A percentile compares a stretch with the other conserved stretches of the same genome.
These are phyloP conservation scores for Muraenolepis orangiensis DNA, from an alignment of 2,797 vertebrate genomes.

Conservation along the genomic window DNA sequence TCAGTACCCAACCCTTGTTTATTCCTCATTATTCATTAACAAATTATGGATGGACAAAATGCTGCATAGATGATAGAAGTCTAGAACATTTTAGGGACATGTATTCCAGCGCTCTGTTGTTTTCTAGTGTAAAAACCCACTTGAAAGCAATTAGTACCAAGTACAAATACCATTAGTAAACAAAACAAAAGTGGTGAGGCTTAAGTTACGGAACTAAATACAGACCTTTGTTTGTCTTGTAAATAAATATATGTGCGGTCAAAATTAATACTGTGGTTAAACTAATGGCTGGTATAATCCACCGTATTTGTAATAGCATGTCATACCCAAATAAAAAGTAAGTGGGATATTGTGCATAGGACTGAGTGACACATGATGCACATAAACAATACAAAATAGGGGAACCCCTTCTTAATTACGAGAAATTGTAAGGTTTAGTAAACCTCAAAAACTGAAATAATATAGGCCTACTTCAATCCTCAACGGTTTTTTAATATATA, in stretches of 20 bases:
- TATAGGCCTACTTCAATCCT: background rate
- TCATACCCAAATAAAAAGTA: too few relatives aligned
- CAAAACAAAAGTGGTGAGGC: background rate
- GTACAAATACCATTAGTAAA: too few relatives aligned
- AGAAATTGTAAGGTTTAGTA: background rate
- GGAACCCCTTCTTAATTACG: background rate
- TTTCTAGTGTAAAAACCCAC: background rate
- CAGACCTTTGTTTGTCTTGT: too few relatives aligned
- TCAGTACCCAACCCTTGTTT: too few relatives aligned
- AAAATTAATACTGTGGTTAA: too few relatives aligned
- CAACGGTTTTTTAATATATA: background rate
- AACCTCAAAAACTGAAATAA: background rate
- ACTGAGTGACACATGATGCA: background rate
- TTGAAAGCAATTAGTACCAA: background rate
- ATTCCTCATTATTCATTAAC: background rate
- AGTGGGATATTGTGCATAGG: too few relatives aligned
- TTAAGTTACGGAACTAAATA: background rate
- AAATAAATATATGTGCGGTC: too few relatives aligned
- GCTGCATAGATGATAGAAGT: too few relatives aligned
- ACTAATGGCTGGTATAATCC: too few relatives aligned
- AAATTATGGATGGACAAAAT: background rate
- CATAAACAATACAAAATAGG: background rate
- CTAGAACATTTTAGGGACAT: too few relatives aligned
- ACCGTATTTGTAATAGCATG: too few relatives aligned
- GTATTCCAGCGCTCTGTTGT: background rate